These are phyloP conservation scores for Drosophila fuyamai DNA, from an alignment of 1,140 invertebrate species.

Conservation along the genomic window DNA sequence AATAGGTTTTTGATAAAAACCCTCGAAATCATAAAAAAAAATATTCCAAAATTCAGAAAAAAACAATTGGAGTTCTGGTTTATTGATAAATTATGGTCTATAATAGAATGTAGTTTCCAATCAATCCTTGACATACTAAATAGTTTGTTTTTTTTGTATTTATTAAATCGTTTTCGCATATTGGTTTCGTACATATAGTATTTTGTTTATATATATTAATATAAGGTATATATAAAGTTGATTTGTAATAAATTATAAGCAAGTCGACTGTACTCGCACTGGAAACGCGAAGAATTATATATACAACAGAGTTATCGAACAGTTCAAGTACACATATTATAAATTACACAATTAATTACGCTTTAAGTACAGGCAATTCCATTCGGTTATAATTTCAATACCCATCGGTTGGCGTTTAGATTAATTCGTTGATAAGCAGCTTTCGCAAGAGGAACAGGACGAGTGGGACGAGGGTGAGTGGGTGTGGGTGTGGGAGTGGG, in stretches of 20 bases:
- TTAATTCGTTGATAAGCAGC: conserved; percentile 68
- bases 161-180: conserved; percentile 70
- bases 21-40: no score
- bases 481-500: neutral
- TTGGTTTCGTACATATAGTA: conserved; percentile 45
- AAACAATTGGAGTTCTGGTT: no score
- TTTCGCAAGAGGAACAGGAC: conserved; percentile 8
- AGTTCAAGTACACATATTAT: conserved; percentile 40
- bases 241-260: conserved; percentile 74
- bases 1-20: no score
- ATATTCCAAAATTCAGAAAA: no score
- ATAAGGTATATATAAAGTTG: conserved; percentile 47
- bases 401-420: conserved; percentile 33
- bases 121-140: no score
- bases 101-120: no score
- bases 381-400: conserved; percentile 27
- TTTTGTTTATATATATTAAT: conserved; percentile 37
- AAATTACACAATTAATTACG: conserved; percentile 31
- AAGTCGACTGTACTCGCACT: conserved; percentile 50
- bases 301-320: conserved; percentile 59
- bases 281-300: conserved; percentile 69
- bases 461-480: neutral
- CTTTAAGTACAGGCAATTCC: conserved; percentile 58
- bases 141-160: conserved; percentile 21
- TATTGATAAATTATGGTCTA: no score